A percentile compares a stretch with the other conserved stretches of the same genome.
These are phyloP conservation scores for Amphipyra berbera DNA, from an alignment of 2,888 invertebrate genomes.

Conservation along the genomic window DNA sequence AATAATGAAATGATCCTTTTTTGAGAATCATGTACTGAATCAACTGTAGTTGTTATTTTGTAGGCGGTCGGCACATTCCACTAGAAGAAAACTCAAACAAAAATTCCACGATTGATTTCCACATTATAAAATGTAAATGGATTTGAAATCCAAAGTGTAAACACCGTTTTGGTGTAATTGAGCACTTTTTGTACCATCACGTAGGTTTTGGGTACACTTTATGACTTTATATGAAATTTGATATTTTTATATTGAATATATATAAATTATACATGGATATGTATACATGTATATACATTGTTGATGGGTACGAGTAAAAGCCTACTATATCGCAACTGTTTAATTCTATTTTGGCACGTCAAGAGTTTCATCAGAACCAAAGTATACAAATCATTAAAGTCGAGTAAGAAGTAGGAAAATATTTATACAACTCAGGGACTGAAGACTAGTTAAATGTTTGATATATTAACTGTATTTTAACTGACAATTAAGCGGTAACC, in stretches of 20 bases:
- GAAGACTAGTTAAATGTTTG: conserved; percentile 90
- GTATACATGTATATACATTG: conserved; percentile 90
- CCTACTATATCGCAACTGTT: conserved; percentile 90
- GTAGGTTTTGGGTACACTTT: conserved; percentile 90
- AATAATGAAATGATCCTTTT: conserved; percentile 87
- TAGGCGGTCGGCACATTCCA: conserved; percentile 90
- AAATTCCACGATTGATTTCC: conserved; percentile 88
- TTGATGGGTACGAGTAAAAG: conserved; percentile 88
- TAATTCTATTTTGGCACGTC: conserved; percentile 90
- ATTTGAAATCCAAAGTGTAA: conserved; percentile 85
- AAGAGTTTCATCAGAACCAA: conserved; percentile 90
- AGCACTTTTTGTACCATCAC: conserved; percentile 89
- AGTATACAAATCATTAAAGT: conserved; percentile 90
- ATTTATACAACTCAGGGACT: conserved; percentile 90
- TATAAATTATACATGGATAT: conserved; percentile 90
- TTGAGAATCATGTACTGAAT: conserved; percentile 89
- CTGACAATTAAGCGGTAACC: conserved; percentile 85
- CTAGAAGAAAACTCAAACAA: conserved; percentile 84
- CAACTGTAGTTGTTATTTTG: conserved; percentile 87
- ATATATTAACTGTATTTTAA: conserved; percentile 89
- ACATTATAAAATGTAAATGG: conserved; percentile 85
- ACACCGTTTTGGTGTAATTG: conserved; percentile 84
- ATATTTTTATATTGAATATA: conserved; percentile 90
- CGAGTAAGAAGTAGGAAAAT: conserved; percentile 89
- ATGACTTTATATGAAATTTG: conserved; percentile 90